These are phyloP conservation scores for Aricia agestis DNA, from an alignment of 1,140 invertebrate genomes.

Conservation along the genomic window DNA sequence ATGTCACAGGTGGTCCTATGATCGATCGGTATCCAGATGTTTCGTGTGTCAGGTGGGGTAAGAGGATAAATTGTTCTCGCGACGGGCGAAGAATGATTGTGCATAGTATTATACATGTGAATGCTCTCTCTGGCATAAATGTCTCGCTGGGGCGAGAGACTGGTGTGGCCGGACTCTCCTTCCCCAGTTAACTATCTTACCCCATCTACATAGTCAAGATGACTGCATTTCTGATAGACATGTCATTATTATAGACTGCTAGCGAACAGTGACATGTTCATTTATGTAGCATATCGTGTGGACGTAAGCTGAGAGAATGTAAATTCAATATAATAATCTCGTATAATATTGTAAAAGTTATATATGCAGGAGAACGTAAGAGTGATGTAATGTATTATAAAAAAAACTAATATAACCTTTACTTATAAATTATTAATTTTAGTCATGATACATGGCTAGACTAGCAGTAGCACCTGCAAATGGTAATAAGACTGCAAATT, in stretches of 20 bases:
- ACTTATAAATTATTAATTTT: no score
- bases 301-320: no score
- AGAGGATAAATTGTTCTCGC: not conserved
- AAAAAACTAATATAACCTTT: no score
- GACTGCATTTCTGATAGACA: not conserved
- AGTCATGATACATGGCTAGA: no score
- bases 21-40: conserved; percentile 38
- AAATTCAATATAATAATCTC: no score
- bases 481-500: not conserved
- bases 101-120: no score
- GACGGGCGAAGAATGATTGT: not conserved
- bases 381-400: no score
- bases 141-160: no score
- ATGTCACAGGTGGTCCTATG: conserved; percentile 65
- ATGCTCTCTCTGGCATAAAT: no score
- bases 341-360: no score
- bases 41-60: not conserved
- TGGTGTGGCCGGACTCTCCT: not conserved
- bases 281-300: not conserved
- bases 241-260: not conserved
- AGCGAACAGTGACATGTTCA: not conserved
- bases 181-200: not conserved
- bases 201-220: not conserved
- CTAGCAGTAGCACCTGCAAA: no score
- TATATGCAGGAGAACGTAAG: no score